Evolutionary conservation across 2,797 vertebrate genomes (phyloP).

Genomic region (Esox masquinongy): DNA sequence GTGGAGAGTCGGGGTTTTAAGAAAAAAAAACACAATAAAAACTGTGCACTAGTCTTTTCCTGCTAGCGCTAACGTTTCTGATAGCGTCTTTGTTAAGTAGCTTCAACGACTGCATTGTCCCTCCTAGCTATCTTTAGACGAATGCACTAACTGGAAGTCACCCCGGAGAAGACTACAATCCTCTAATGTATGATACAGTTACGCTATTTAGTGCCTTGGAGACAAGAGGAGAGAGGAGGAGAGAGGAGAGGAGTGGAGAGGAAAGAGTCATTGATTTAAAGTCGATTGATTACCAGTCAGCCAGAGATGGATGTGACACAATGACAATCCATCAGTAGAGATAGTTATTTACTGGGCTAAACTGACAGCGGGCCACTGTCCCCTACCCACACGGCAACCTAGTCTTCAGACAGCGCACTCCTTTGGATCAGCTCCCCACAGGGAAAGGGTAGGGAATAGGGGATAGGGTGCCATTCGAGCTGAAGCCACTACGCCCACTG

Average conservation of each 20-base stretch:
- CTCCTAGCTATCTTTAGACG: too few species aligned
- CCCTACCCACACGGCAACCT: slow-evolving; percentile 4
- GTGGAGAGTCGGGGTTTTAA: neutral
- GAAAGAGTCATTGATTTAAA: slow-evolving; percentile 51
- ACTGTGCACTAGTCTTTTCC: too few species aligned
- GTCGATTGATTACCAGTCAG: slow-evolving; percentile 37
- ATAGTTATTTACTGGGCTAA: slow-evolving; percentile 48
- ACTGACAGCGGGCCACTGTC: slow-evolving; percentile 33
- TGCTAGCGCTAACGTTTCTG: too few species aligned
- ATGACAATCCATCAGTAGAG: slow-evolving; percentile 49
- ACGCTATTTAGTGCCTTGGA: slow-evolving; percentile 11
- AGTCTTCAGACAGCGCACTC: neutral
- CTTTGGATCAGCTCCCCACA: neutral
- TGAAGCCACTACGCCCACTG: neutral
- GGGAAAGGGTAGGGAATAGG: neutral
- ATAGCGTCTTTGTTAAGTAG: too few species aligned
- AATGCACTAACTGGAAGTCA: too few species aligned
- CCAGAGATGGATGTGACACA: slow-evolving; percentile 51
- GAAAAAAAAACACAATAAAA: too few species aligned
- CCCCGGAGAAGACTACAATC: neutral
- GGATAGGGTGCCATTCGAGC: neutral
- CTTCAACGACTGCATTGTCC: too few species aligned
- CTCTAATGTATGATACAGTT: slow-evolving; percentile 29
- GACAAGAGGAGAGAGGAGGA: neutral
- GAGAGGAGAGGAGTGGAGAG: slow-evolving; percentile 32